Percentiles rank a stretch among this genome's conserved stretches.
Conservation (phyloP, 1,140 invertebrate genomes). For the Megalopta genalis region DNA sequence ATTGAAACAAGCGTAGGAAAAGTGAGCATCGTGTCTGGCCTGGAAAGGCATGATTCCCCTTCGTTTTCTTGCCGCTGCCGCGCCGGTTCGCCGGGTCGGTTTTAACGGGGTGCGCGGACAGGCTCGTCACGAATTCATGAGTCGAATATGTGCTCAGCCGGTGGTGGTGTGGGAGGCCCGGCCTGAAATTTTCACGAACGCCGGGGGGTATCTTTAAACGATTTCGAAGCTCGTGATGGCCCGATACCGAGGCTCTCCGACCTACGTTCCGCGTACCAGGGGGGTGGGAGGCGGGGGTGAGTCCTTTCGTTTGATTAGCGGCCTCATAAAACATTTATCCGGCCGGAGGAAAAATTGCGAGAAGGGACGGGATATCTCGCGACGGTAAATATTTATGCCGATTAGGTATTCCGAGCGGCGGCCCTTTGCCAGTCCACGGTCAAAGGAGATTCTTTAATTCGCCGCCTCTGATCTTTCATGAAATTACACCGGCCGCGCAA, state of each 20-base stretch:
- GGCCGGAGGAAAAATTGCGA: neutral
- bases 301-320: constrained; percentile 35
- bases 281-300: too few species aligned
- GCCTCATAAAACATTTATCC: constrained; percentile 46
- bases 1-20: constrained; percentile 70
- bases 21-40: constrained; percentile 57
- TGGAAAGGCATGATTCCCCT: constrained; percentile 21
- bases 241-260: neutral
- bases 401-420: constrained; percentile 25
- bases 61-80: neutral
- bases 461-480: constrained; percentile 12
- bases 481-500: constrained; percentile 7
- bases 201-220: constrained; percentile 14
- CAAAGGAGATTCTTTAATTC: constrained; percentile 46
- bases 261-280: too few species aligned
- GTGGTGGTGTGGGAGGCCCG: neutral
- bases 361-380: neutral
- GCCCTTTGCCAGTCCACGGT: constrained; percentile 27
- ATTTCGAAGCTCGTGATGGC: constrained; percentile 6
- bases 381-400: constrained; percentile 43
- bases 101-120: constrained; percentile 8
- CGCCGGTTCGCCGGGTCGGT: constrained; percentile 11
- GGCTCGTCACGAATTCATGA: constrained; percentile 45
- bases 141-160: constrained; percentile 14
- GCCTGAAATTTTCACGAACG: constrained; percentile 19